These are phyloP conservation scores for Synanthedon formicaeformis DNA, from an alignment of 2,888 invertebrate genomes.

Conservation along the genomic window DNA sequence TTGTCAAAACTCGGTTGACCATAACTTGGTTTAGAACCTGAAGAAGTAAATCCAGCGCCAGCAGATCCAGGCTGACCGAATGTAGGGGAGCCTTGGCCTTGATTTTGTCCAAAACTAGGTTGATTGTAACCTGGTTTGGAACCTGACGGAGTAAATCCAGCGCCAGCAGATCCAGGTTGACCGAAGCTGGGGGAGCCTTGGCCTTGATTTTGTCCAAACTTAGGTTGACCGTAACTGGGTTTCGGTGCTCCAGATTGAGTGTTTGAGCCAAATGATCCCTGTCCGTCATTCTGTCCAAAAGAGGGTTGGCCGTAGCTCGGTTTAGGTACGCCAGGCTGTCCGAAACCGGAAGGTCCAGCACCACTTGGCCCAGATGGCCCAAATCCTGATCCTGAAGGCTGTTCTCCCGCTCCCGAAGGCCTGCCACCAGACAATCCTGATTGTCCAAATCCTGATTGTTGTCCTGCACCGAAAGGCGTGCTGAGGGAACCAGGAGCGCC, in stretches of 20 bases:
- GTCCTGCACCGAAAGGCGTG: conserved; percentile 23
- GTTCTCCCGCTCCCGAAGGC: conserved; percentile 5
- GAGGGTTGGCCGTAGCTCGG: not conserved
- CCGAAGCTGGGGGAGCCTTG: not conserved
- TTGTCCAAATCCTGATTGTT: conserved; percentile 8
- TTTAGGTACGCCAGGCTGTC: not conserved
- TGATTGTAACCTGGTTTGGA: not conserved
- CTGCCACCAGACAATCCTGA: conserved; percentile 7
- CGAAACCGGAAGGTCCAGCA: conserved; percentile 8
- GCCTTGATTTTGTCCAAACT: not conserved
- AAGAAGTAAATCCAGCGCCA: conserved; percentile 1
- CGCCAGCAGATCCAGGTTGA: not conserved
- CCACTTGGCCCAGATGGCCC: conserved; percentile 5
- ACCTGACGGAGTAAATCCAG: not conserved
- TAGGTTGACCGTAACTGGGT: not conserved
- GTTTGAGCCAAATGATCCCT: conserved; percentile 3
- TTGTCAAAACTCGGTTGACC: conserved; percentile 3
- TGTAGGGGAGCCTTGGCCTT: not conserved
- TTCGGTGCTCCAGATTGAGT: conserved; percentile 8
- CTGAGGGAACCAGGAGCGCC: conserved; percentile 49
- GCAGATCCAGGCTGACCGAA: conserved; percentile 4
- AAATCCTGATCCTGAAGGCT: conserved; percentile 1
- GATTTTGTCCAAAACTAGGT: not conserved
- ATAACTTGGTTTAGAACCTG: conserved; percentile 4
- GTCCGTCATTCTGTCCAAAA: conserved; percentile 1